Percentiles rank a stretch among this genome's conserved stretches.
Evolutionary conservation across 2,888 invertebrate genomes (phyloP).

Genomic region (Amphipoea oculea): DNA sequence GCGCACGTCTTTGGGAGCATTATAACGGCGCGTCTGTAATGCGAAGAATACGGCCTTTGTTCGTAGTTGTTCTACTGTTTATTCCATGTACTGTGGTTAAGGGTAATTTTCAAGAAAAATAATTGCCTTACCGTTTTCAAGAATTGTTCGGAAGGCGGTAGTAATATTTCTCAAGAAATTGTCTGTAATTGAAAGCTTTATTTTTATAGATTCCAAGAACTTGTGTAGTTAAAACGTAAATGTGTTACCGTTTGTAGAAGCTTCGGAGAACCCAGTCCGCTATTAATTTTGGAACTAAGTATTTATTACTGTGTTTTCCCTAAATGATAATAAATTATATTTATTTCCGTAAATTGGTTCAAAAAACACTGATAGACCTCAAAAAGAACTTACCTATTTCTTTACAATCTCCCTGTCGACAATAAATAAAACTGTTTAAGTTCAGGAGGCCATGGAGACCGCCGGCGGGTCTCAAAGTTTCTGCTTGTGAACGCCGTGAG

Average conservation of each 20-base stretch:
- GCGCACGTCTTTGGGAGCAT: background rate
- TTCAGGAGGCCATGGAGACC: too few species aligned
- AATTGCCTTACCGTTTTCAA: background rate
- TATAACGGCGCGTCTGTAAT: background rate
- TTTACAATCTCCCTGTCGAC: too few species aligned
- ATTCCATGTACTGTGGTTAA: background rate
- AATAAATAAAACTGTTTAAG: too few species aligned
- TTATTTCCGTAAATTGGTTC: background rate
- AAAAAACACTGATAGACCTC: background rate
- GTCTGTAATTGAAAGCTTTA: too few species aligned
- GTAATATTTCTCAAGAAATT: background rate
- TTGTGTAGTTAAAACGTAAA: background rate
- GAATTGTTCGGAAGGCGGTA: slow-evolving; percentile 1
- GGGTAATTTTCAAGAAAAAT: background rate
- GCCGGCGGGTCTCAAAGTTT: too few species aligned
- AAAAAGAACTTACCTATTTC: background rate
- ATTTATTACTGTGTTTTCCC: background rate
- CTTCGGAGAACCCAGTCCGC: background rate
- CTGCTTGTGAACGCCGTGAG: too few species aligned
- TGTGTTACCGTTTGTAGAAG: background rate
- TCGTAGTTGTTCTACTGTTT: slow-evolving; percentile 8
- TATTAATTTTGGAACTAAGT: background rate
- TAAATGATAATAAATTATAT: background rate
- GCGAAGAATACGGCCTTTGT: background rate
- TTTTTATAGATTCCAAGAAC: background rate